Evolutionary conservation across 2,113 vertebrate genomes (phyloP).

Genomic region (Mirza zaza): DNA sequence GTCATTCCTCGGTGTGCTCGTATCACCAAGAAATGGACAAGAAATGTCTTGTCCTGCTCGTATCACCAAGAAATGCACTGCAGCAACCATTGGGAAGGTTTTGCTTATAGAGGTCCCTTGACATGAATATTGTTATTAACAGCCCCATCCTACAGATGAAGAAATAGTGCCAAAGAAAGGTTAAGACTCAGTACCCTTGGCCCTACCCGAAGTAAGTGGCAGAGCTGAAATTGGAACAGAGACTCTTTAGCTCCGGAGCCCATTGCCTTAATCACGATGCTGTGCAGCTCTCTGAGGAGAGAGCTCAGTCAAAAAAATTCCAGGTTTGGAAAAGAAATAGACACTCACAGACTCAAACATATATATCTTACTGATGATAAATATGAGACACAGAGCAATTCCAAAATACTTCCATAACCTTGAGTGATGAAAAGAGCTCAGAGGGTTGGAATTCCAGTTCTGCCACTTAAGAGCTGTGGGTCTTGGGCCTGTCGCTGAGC

Average conservation of each 20-base stretch:
- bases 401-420: background rate
- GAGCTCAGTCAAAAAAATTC: background rate
- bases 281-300: background rate
- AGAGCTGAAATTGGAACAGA: background rate
- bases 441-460: background rate
- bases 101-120: background rate
- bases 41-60: background rate
- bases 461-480: background rate
- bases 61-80: background rate
- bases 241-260: background rate
- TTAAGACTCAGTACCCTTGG: background rate
- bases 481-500: background rate
- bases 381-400: background rate
- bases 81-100: background rate
- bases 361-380: background rate
- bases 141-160: background rate
- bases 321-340: background rate
- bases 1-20: background rate
- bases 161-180: background rate
- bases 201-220: background rate
- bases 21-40: no score
- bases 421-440: background rate
- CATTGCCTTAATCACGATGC: rapidly evolving
- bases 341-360: background rate
- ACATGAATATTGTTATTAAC: background rate